Base-by-base conservation (phyloP, 2,888 invertebrate species). In the Xanthia icteritia region DNA sequence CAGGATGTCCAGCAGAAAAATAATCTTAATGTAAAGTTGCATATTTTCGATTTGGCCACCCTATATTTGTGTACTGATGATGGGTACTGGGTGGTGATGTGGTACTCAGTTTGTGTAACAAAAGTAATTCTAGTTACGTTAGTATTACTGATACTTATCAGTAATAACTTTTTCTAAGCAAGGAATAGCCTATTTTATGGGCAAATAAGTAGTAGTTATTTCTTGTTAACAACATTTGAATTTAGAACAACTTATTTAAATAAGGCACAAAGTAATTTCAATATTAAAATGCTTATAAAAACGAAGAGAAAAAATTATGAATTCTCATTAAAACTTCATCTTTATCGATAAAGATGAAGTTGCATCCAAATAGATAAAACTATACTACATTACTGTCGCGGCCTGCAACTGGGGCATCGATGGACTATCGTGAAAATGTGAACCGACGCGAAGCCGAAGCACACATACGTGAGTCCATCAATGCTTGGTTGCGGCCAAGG, bases 261-360 rank as follows among this genome's bases (percentile, higher is more conserved):
- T 65, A 51, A 51, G 27, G 39, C 36, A 60, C 20, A 65, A 66
- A 39, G 11, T 48, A 42, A 48, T 60, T n/a, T 58, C 15, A 76
- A 17, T n/a, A 39, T 45, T 17, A 6, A 31, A 3, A 42, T 36
- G 58, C 11, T 39, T 20, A 39, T 48, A 66, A 23, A 66, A n/a
- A 45, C 27, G n/a, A 45, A n/a, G n/a, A n/a, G n/a, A n/a, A n/a
- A 4, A 54, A 73, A 73, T 81, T 48, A 72, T 54, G 17, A 31
- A 75, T 65, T 72, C 9, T 72, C 71, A 65, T 86, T 63, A 58
- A 60, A 82, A 76, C 65, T 67, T 82, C 51, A 70, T 75, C 75
- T 61, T 80, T 72, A 81, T 58, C 42, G 17, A 31, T 31, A 31
- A 31, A 31, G 31, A 31, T 31, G 31, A 31, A 31, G 31, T 31